These are phyloP conservation scores for Coilia nasus DNA, from an alignment of 2,797 vertebrate genomes.

Conservation along the genomic window DNA sequence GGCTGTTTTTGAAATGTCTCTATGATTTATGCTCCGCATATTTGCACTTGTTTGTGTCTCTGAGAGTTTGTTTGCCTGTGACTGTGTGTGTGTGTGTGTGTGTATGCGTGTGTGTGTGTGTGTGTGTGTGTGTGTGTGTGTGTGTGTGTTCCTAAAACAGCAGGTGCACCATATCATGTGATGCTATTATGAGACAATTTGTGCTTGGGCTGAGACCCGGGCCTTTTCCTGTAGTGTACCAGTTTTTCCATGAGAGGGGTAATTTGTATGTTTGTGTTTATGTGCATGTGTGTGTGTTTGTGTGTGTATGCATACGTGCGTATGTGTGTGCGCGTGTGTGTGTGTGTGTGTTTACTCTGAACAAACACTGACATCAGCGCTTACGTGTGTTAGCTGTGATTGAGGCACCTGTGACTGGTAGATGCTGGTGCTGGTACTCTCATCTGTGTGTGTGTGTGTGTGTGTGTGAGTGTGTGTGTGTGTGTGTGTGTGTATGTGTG, in stretches of 20 bases:
- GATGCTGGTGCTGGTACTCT: background rate
- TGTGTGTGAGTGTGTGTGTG: constrained; percentile 6
- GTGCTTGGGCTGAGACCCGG: background rate
- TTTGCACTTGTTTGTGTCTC: constrained; percentile 1
- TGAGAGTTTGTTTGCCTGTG: background rate
- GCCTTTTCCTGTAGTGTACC: background rate
- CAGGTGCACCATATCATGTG: constrained; percentile 6
- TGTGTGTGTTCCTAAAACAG: background rate
- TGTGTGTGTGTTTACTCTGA: constrained; percentile 12
- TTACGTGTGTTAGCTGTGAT: constrained; percentile 9
- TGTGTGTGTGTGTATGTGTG: constrained; percentile 1
- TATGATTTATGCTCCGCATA: background rate
- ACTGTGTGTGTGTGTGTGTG: background rate
- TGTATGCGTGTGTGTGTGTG: constrained; percentile 1
- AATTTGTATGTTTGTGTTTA: no score
- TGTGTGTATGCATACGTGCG: background rate
- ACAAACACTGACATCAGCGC: constrained; percentile 24
- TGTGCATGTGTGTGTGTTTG: background rate
- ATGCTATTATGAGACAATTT: background rate
- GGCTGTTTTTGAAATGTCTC: background rate
- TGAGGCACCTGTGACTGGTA: background rate
- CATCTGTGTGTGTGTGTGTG: background rate
- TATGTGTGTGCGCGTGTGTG: background rate
- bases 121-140: constrained; percentile 2
- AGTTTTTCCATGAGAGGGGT: constrained; percentile 2